Evolutionary conservation across 2,888 invertebrate species (phyloP).

Genomic region (Meliscaeva auricollis): DNA sequence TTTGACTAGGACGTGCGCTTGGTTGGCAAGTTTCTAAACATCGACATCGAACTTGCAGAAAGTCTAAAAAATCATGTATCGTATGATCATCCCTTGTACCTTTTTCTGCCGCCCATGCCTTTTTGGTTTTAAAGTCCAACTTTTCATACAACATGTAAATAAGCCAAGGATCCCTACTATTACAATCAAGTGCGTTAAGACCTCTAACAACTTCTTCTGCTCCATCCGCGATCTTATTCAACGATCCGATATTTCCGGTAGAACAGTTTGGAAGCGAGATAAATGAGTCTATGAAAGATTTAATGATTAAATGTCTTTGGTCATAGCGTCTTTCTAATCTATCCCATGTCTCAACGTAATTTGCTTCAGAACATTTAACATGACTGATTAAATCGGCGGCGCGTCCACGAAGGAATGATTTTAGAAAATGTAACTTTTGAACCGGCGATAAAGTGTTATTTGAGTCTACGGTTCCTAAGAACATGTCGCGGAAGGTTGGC

Average conservation of each 20-base stretch:
- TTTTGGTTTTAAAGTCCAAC: conserved; percentile 3
- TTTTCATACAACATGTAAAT: conserved; percentile 15
- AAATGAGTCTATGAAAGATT: conserved; percentile 11
- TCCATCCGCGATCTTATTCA: neutral
- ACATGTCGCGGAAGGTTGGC: too few species aligned
- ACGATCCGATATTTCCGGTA: neutral
- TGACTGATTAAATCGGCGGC: conserved; percentile 3
- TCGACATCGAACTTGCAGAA: conserved; percentile 6
- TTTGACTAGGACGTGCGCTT: neutral
- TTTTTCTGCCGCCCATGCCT: neutral
- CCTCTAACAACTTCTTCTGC: conserved; percentile 16
- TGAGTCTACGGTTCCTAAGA: too few species aligned
- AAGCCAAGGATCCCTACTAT: conserved; percentile 10
- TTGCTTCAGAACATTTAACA: neutral
- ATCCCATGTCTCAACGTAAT: conserved; percentile 2
- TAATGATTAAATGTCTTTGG: neutral
- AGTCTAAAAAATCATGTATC: neutral
- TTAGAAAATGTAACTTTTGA: conserved; percentile 2
- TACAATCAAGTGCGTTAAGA: conserved; percentile 9
- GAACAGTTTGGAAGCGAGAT: conserved; percentile 8
- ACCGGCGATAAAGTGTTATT: too few species aligned
- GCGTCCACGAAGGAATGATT: neutral
- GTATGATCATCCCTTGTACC: neutral
- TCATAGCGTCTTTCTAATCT: conserved; percentile 2
- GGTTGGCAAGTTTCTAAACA: conserved; percentile 8